phyloP scores from a whole-genome alignment of 2,888 invertebrate genomes.

The Encarsia formosa region DNA sequence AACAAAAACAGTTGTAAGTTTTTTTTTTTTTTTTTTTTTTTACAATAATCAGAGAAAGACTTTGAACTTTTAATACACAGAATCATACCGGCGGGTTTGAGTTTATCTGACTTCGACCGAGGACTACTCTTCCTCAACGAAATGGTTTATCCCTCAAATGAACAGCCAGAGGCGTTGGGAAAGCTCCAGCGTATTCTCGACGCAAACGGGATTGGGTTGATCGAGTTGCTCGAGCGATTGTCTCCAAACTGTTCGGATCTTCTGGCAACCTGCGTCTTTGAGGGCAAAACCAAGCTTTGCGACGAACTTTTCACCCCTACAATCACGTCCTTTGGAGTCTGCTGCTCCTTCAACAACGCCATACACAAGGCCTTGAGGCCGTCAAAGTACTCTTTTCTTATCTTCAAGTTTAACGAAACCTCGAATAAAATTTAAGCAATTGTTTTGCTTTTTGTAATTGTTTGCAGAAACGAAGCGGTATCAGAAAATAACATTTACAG shows the following conservation, averaged over 20 bases:
- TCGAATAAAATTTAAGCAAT: too few relatives aligned
- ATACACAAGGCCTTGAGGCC: not conserved
- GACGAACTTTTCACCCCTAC: conserved; percentile 27
- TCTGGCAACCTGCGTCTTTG: conserved; percentile 33
- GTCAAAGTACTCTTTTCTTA: too few relatives aligned
- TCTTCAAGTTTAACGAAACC: too few relatives aligned
- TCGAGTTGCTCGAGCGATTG: conserved; percentile 31
- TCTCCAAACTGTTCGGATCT: conserved; percentile 35
- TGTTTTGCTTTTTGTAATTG: too few relatives aligned
- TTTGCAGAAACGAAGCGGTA: too few relatives aligned
- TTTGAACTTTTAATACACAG: conserved; percentile 30
- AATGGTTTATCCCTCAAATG: conserved; percentile 30
- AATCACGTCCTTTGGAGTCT: conserved; percentile 33
- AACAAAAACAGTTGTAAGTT: conserved; percentile 30
- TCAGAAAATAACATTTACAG: conserved; percentile 28
- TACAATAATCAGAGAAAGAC: conserved; percentile 27
- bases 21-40: conserved; percentile 16
- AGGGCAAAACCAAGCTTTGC: conserved; percentile 32
- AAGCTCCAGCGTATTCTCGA: conserved; percentile 30
- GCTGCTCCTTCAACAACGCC: conserved; percentile 37
- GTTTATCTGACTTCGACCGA: conserved; percentile 26
- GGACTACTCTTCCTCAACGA: conserved; percentile 31
- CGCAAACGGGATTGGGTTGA: conserved; percentile 29
- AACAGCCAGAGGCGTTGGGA: conserved; percentile 23
- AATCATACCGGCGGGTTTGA: conserved; percentile 27